Conservation (phyloP, 2,888 invertebrate genomes). For the Agrochola lychnidis region DNA sequence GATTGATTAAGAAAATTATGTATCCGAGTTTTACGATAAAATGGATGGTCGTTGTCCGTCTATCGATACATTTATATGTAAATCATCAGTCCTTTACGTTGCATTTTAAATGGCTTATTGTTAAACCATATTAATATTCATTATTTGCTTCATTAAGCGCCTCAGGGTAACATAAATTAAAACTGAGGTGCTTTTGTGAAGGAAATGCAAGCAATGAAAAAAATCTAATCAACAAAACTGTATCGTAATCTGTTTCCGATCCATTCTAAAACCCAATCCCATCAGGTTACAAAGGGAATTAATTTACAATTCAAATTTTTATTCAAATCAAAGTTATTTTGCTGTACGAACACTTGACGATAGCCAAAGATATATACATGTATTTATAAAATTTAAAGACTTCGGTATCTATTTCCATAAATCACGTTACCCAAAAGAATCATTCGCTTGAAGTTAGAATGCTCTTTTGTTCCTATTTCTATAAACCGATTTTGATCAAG, state of each 20-base stretch:
- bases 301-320: slow-evolving; percentile 47
- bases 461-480: slow-evolving; percentile 12
- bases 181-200: slow-evolving; percentile 45
- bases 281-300: slow-evolving; percentile 28
- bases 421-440: neutral
- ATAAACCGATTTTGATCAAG: slow-evolving; percentile 11
- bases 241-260: slow-evolving; percentile 57
- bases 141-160: slow-evolving; percentile 67
- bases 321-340: slow-evolving; percentile 21
- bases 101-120: slow-evolving; percentile 70
- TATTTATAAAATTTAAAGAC: slow-evolving; percentile 4
- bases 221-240: slow-evolving; percentile 30
- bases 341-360: slow-evolving; percentile 6
- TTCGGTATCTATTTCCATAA: neutral
- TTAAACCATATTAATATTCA: slow-evolving; percentile 71
- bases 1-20: slow-evolving; percentile 61
- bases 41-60: slow-evolving; percentile 58
- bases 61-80: slow-evolving; percentile 71
- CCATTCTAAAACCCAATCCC: slow-evolving; percentile 34
- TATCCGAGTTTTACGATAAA: slow-evolving; percentile 59
- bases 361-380: neutral
- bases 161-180: slow-evolving; percentile 56
- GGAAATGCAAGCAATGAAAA: slow-evolving; percentile 56
- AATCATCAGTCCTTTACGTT: slow-evolving; percentile 68
- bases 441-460: neutral